phyloP scores from a whole-genome alignment of 2,113 vertebrate species.

The Plotosus lineatus region DNA sequence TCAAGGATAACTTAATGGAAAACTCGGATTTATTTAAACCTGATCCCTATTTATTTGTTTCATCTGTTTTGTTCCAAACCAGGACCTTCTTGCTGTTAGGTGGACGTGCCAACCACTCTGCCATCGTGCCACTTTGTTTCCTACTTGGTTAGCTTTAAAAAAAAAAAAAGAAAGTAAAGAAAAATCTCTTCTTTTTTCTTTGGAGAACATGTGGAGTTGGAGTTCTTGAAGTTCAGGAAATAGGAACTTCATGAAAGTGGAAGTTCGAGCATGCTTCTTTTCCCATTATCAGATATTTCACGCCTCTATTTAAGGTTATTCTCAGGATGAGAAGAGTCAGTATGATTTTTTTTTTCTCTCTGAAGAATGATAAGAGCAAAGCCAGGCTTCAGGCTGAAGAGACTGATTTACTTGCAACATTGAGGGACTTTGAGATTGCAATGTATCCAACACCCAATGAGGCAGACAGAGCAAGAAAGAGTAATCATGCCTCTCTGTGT shows the following conservation, averaged over 20 bases:
- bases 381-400: background rate
- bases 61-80: too few relatives aligned
- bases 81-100: too few relatives aligned
- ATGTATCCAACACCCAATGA: background rate
- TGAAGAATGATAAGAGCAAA: background rate
- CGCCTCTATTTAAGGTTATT: background rate
- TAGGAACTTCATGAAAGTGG: background rate
- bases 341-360: background rate
- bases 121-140: too few relatives aligned
- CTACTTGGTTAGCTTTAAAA: too few relatives aligned
- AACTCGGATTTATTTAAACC: too few relatives aligned
- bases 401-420: background rate
- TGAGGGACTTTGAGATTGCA: background rate
- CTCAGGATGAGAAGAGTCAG: background rate
- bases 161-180: too few relatives aligned
- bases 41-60: too few relatives aligned
- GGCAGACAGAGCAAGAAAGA: background rate
- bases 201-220: background rate
- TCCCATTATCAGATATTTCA: background rate
- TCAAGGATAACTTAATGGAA: slow-evolving; percentile 17
- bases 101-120: too few relatives aligned
- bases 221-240: background rate
- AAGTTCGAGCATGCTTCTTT: background rate
- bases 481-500: background rate
- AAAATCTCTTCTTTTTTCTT: too few relatives aligned